Base-by-base conservation (phyloP, 2,113 vertebrate genomes). In the Pleuronectes platessa region DNA sequence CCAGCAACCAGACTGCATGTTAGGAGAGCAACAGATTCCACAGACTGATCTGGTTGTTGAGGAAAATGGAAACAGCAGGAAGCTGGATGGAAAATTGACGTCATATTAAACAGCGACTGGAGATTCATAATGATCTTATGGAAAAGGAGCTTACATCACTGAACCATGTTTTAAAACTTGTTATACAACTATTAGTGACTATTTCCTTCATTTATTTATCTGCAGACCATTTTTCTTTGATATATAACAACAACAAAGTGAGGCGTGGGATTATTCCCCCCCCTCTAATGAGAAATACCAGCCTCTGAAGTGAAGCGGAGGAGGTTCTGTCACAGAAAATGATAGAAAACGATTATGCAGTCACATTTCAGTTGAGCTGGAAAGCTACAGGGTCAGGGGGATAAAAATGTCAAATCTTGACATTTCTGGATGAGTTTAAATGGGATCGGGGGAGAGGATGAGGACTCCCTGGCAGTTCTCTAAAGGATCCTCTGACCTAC, bases 381-480 rank as follows among this genome's bases (percentile, higher is more conserved):
- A 89, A 86, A 85, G 79, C 69, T 61, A 77, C 78, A 77, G 71
- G 68, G 84, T 79, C 86, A 68, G 21, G 26, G 17, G 72, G 76
- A 84, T 80, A 68, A 74, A 86, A 85, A 81, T 71, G 82, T 82
- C 65, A 83, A 64, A 81, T 66, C 76, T 21, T 73, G 47, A 76
- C 76, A 77, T 49, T 18, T 62, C 15, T 79, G 74, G 81, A 67
- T 5, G 0, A 0, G 3, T 73, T 81, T 88, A 42, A 68, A 75
- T 86, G 54, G 54, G 18, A 4, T 17, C 7, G 37, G 53, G 61
- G 82, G 59, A 79, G 59, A 70, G 20, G 61, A 74, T 1, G 31
- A 61, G 21, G n/a, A 71, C 40, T 73, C 62, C 3, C 47, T 70
- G 68, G 64, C 58, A 81, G 70, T 84, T 69, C 83, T 71, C 47